A percentile compares a stretch with the other conserved stretches of the same genome.
Evolutionary conservation across 2,888 invertebrate species (phyloP).

Genomic region (Cerastis leucographa): DNA sequence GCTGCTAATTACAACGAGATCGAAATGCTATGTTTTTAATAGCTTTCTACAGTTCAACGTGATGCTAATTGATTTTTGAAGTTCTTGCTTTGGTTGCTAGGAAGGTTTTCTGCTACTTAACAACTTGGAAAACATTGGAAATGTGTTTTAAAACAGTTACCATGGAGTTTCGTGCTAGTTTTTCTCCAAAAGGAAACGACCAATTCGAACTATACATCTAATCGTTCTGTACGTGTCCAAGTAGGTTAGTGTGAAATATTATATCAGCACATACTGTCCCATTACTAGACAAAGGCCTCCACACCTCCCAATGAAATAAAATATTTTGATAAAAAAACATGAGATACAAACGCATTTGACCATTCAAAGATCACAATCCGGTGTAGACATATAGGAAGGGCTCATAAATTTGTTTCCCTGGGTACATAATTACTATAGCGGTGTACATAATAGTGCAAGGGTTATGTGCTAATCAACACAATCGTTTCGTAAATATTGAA

Average conservation of each 20-base stretch:
- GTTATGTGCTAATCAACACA: constrained; percentile 21
- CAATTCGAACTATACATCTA: background rate
- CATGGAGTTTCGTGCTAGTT: background rate
- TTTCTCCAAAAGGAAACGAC: background rate
- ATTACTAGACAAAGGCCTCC: background rate
- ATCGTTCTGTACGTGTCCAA: background rate
- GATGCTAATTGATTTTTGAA: constrained; percentile 38
- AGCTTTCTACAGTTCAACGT: constrained; percentile 57
- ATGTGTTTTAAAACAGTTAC: background rate
- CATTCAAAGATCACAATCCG: background rate
- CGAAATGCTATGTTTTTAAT: constrained; percentile 62
- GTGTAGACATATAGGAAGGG: constrained; percentile 12
- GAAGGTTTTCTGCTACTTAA: background rate
- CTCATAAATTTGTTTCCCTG: constrained; percentile 2
- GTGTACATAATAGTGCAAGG: background rate
- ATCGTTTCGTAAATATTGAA: constrained; percentile 37
- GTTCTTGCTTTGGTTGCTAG: constrained; percentile 1
- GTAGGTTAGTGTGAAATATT: background rate
- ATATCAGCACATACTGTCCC: background rate
- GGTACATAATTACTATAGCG: background rate
- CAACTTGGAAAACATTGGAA: background rate
- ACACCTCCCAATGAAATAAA: background rate
- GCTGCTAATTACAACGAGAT: constrained; percentile 61
- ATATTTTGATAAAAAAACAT: background rate
- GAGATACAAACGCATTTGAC: background rate